Conservation (phyloP, 2,113 vertebrate species). For the Pollachius pollachius region DNA sequence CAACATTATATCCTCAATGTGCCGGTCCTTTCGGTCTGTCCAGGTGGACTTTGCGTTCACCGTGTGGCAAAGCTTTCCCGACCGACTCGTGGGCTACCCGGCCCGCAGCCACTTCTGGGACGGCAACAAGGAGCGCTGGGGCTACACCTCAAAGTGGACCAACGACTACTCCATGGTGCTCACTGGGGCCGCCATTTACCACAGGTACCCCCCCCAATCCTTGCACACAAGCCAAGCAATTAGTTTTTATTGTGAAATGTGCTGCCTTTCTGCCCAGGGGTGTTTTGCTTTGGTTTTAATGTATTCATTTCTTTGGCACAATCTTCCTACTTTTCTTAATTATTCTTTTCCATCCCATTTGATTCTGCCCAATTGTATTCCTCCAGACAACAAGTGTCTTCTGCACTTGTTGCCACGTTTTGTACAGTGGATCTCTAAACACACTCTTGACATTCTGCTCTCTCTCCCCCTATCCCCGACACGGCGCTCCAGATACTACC, state of each 20-base stretch:
- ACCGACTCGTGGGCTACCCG: slow-evolving; percentile 96
- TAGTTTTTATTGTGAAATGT: background rate
- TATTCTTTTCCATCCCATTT: too few relatives aligned
- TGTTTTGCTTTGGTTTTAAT: background rate
- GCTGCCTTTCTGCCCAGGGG: background rate
- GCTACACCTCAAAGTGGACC: slow-evolving; percentile 99
- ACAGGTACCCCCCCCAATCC: background rate
- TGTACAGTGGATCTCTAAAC: background rate
- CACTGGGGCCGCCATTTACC: slow-evolving; percentile 85
- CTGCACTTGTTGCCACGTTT: too few relatives aligned
- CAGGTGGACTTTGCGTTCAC: slow-evolving; percentile 99
- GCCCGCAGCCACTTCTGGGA: slow-evolving; percentile 99
- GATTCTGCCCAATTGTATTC: too few relatives aligned
- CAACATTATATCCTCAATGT: background rate
- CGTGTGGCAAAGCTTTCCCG: slow-evolving; percentile 97
- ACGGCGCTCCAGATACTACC: slow-evolving; percentile 86
- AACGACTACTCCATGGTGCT: slow-evolving; percentile 99
- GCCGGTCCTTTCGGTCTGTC: slow-evolving; percentile 8
- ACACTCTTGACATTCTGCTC: background rate
- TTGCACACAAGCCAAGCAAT: background rate
- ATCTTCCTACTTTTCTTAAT: too few relatives aligned
- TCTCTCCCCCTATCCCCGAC: background rate
- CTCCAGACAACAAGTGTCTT: too few relatives aligned
- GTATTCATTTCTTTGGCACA: background rate
- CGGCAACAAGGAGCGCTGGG: slow-evolving; percentile 93